Percentiles rank a stretch among this genome's conserved stretches.
Evolutionary conservation across 2,888 invertebrate species (phyloP).

Genomic region (Pantelozetes paolii): DNA sequence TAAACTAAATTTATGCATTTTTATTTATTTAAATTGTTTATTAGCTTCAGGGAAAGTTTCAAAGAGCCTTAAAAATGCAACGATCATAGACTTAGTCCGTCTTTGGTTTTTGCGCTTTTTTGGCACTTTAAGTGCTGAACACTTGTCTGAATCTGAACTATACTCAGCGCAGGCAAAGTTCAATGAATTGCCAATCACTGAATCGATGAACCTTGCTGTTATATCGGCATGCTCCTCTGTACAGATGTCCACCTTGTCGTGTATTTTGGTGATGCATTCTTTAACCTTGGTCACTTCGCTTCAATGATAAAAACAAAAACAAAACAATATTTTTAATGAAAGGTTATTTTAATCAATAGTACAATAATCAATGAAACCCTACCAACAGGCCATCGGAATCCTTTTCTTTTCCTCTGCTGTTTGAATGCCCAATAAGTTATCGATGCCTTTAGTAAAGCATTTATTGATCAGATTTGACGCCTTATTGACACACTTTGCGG

Average conservation of each 20-base stretch:
- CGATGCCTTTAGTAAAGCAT: constrained; percentile 22
- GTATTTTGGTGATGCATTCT: background rate
- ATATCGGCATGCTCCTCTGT: constrained; percentile 10
- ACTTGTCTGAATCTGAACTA: background rate
- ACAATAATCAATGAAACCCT: background rate
- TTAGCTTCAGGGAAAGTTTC: background rate
- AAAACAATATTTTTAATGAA: too few species aligned
- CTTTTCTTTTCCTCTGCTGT: background rate
- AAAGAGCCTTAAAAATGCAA: constrained; percentile 8
- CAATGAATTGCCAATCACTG: constrained; percentile 11
- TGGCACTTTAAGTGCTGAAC: background rate
- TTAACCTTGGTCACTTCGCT: background rate
- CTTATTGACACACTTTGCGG: constrained; percentile 23
- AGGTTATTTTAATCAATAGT: background rate
- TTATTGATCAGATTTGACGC: background rate
- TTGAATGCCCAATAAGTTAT: constrained; percentile 2
- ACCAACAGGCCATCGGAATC: constrained; percentile 29
- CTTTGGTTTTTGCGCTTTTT: constrained; percentile 22
- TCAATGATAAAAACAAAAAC: background rate
- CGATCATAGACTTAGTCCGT: constrained; percentile 18
- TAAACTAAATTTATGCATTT: too few species aligned
- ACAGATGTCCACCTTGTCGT: constrained; percentile 17
- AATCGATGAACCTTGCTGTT: background rate
- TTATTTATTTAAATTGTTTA: too few species aligned
- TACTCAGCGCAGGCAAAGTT: constrained; percentile 19